Evolutionary conservation across 2,888 invertebrate genomes (phyloP).

Genomic region (Marronus borbonicus): DNA sequence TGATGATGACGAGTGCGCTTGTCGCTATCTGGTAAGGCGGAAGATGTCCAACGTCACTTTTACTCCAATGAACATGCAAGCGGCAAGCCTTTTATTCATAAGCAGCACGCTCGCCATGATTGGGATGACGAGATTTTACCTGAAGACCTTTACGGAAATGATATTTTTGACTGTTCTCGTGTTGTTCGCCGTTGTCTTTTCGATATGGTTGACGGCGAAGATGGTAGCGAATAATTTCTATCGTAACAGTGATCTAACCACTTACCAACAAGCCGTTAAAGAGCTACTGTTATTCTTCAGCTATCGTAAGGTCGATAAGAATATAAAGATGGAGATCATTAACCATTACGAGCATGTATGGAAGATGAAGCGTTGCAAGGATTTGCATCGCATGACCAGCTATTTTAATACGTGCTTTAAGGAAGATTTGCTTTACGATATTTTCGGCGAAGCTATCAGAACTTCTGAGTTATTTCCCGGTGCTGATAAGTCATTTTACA

Average conservation of each 20-base stretch:
- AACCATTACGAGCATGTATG: constrained; percentile 59
- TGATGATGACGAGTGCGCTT: constrained; percentile 20
- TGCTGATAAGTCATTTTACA: constrained; percentile 53
- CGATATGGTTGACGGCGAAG: constrained; percentile 45
- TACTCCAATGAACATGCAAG: constrained; percentile 27
- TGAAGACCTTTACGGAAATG: constrained; percentile 35
- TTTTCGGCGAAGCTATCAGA: constrained; percentile 52
- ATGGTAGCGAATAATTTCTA: constrained; percentile 52
- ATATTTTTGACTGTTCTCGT: constrained; percentile 26
- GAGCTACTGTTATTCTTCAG: constrained; percentile 56
- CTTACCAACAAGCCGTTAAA: constrained; percentile 58
- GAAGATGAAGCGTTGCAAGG: constrained; percentile 54
- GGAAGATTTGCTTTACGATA: constrained; percentile 55
- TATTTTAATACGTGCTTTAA: constrained; percentile 54
- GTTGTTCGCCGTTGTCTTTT: constrained; percentile 37
- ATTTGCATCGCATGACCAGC: constrained; percentile 49
- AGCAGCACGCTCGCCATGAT: constrained; percentile 44
- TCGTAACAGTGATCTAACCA: constrained; percentile 53
- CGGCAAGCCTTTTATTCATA: constrained; percentile 26
- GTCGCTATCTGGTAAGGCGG: constrained; percentile 25
- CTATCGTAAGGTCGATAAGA: constrained; percentile 55
- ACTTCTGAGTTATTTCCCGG: constrained; percentile 51
- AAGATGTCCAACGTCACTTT: constrained; percentile 35
- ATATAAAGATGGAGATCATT: constrained; percentile 55
- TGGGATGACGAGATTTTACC: constrained; percentile 32